These are phyloP conservation scores for Sakesphorus luctuosus DNA, from an alignment of 2,113 vertebrate genomes.

Conservation along the genomic window DNA sequence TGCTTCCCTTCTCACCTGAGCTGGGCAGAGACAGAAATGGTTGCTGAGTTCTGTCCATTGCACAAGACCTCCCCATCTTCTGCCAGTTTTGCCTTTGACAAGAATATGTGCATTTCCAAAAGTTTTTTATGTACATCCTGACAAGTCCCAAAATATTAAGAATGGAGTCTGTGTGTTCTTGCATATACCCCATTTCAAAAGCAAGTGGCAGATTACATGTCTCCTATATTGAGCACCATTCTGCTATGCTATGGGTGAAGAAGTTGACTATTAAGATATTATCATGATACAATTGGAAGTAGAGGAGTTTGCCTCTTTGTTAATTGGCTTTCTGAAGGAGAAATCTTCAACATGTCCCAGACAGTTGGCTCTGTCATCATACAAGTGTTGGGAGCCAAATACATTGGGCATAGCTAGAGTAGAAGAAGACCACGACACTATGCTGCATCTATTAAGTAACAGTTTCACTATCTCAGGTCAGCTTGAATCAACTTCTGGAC, in stretches of 20 bases:
- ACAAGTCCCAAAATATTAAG: neutral
- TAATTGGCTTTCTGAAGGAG: neutral
- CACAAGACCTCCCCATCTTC: neutral
- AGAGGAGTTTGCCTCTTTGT: neutral
- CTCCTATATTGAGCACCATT: neutral
- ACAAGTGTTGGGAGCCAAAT: neutral
- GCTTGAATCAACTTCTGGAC: neutral
- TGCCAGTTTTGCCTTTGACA: neutral
- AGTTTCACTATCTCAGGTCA: neutral
- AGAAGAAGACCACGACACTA: neutral
- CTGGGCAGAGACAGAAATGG: neutral
- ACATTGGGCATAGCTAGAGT: neutral
- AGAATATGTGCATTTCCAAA: neutral
- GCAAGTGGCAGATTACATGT: neutral
- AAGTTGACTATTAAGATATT: neutral
- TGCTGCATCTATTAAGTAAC: neutral
- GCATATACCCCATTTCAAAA: neutral
- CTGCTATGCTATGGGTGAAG: neutral
- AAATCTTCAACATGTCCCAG: neutral
- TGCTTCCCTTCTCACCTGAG: fast-evolving
- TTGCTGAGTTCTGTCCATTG: neutral
- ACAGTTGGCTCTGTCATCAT: neutral
- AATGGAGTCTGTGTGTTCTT: neutral
- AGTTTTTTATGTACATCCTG: neutral
- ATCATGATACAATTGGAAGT: neutral